A percentile compares a stretch with the other conserved stretches of the same genome.
Evolutionary conservation across 2,888 invertebrate species (phyloP).

Genomic region (Merodon equestris): DNA sequence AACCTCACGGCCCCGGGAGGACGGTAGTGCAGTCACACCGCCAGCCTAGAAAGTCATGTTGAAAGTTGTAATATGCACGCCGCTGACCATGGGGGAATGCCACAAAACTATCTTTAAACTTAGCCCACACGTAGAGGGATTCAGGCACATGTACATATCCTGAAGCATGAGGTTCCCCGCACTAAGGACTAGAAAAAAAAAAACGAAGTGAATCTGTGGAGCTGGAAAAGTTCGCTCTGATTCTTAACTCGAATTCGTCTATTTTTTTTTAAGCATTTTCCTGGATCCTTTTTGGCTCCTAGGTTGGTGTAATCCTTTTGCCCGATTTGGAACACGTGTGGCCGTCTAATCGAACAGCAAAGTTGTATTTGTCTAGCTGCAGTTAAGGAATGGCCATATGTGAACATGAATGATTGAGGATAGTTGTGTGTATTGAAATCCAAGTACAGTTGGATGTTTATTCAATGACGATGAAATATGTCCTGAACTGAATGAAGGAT

Average conservation of each 20-base stretch:
- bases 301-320: slow-evolving; percentile 3
- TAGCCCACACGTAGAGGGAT: slow-evolving; percentile 15
- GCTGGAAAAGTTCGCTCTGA: too few species aligned
- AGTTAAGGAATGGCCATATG: slow-evolving; percentile 49
- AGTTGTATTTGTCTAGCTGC: slow-evolving; percentile 10
- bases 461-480: slow-evolving; percentile 17
- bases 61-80: slow-evolving; percentile 48
- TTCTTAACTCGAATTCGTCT: too few species aligned
- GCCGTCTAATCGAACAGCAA: slow-evolving; percentile 34
- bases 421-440: slow-evolving; percentile 53
- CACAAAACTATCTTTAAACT: slow-evolving; percentile 62
- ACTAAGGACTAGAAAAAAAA: too few species aligned
- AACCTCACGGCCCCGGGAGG: slow-evolving; percentile 3
- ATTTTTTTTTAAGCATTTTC: too few species aligned
- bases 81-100: slow-evolving; percentile 52
- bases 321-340: too few species aligned
- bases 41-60: slow-evolving; percentile 19
- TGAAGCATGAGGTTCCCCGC: too few species aligned
- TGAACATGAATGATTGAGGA: slow-evolving; percentile 59
- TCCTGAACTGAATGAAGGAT: too few species aligned
- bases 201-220: slow-evolving; percentile 12
- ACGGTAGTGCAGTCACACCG: too few species aligned
- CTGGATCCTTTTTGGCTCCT: not conserved
- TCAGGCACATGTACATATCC: too few species aligned
- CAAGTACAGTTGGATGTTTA: slow-evolving; percentile 49